Evolutionary conservation across 35 echinoderm and acorn worm species (phyloP).

Genomic region (Apostichopus parvimensis): DNA sequence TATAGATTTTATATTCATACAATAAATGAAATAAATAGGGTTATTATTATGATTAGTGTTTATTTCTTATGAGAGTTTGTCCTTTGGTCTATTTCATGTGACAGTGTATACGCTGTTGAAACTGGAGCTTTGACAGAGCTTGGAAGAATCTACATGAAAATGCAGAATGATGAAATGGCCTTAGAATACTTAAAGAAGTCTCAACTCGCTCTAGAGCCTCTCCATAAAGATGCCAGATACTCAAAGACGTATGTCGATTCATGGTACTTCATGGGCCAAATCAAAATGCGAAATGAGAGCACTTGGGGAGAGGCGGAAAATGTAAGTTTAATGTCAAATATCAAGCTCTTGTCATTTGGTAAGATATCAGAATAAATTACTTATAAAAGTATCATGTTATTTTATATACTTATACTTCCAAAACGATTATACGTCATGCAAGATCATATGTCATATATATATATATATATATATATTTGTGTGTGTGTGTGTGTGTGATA

Average conservation of each 20-base stretch:
- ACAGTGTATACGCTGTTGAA: background rate
- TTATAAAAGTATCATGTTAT: too few species aligned
- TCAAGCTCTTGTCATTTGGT: too few species aligned
- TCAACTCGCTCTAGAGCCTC: background rate
- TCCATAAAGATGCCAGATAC: background rate
- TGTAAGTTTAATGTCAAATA: background rate
- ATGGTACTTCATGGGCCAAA: background rate
- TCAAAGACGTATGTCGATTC: background rate
- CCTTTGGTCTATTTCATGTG: background rate
- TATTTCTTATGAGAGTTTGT: too few species aligned
- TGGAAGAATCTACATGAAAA: background rate
- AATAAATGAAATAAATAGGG: too few species aligned
- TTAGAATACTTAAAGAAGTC: background rate
- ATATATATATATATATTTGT: too few species aligned
- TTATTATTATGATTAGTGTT: too few species aligned
- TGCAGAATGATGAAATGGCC: background rate
- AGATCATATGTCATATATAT: too few species aligned
- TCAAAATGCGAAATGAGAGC: background rate
- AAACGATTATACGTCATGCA: too few species aligned
- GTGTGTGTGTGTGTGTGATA: too few species aligned
- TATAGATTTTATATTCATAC: too few species aligned
- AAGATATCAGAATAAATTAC: too few species aligned
- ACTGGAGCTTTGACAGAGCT: constrained; percentile 3
- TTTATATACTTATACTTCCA: too few species aligned
- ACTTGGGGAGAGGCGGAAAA: background rate